Conservation (phyloP, 1,140 invertebrate genomes). For the Hypothenemus hampei region DNA sequence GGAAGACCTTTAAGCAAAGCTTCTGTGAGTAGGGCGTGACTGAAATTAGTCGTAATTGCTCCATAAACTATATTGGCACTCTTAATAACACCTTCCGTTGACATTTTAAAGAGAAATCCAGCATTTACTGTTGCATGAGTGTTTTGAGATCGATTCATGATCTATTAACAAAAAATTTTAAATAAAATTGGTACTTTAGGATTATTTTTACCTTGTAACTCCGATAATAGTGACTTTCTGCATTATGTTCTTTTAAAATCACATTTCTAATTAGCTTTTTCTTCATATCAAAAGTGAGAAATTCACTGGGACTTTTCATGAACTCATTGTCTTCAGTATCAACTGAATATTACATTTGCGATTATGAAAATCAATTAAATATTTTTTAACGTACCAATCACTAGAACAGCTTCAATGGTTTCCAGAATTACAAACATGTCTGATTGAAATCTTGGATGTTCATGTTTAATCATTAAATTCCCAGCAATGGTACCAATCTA, state of each 20-base stretch:
- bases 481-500: conserved; percentile 71
- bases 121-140: conserved; percentile 78
- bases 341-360: too few species aligned
- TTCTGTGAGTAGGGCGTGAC: conserved; percentile 66
- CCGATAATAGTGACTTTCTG: conserved; percentile 47
- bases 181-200: not conserved
- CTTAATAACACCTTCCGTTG: not conserved
- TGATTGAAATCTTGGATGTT: conserved; percentile 70
- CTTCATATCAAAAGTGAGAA: conserved; percentile 57
- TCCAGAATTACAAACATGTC: conserved; percentile 73
- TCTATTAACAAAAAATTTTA: conserved; percentile 46
- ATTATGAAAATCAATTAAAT: too few species aligned
- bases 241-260: conserved; percentile 46
- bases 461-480: conserved; percentile 74
- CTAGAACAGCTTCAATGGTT: conserved; percentile 60
- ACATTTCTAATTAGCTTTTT: conserved; percentile 59
- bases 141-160: conserved; percentile 76
- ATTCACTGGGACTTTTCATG: conserved; percentile 48
- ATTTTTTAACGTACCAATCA: conserved; percentile 56
- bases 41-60: conserved; percentile 64
- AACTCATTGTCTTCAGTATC: conserved; percentile 29
- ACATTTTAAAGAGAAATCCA: conserved; percentile 65
- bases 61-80: conserved; percentile 51
- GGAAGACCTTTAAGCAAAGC: conserved; percentile 55
- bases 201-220: conserved; percentile 52